phyloP scores from a whole-genome alignment of 2,888 invertebrate genomes.

The Strigamia crassipes region DNA sequence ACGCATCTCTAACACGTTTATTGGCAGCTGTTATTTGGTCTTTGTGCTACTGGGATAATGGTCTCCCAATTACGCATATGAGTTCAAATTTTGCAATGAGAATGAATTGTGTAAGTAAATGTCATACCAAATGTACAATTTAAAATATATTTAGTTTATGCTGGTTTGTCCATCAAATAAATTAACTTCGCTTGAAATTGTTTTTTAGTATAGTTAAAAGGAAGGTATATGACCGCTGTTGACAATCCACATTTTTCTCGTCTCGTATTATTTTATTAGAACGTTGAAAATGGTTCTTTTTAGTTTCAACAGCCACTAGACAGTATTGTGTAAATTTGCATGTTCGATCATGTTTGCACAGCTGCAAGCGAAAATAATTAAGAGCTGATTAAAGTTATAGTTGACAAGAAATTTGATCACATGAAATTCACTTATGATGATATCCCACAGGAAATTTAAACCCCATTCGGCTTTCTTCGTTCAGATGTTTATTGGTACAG shows the following conservation, averaged over 20 bases:
- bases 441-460: slow-evolving; percentile 32
- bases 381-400: slow-evolving; percentile 36
- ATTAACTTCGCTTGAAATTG: no score
- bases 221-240: neutral
- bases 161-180: no score
- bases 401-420: slow-evolving; percentile 35
- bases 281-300: neutral
- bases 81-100: no score
- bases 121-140: no score
- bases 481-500: neutral
- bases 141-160: no score
- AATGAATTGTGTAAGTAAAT: no score
- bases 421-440: slow-evolving; percentile 23
- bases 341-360: slow-evolving; percentile 42
- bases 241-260: neutral
- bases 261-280: slow-evolving; percentile 6
- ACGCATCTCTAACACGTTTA: no score
- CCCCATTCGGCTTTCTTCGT: neutral
- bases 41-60: no score
- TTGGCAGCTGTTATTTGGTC: no score
- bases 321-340: neutral
- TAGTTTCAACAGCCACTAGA: neutral
- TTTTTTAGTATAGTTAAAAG: neutral
- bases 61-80: no score
- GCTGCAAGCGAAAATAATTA: slow-evolving; percentile 40